These are phyloP conservation scores for Goniozus legneri DNA, from an alignment of 1,140 invertebrate genomes.

Conservation along the genomic window DNA sequence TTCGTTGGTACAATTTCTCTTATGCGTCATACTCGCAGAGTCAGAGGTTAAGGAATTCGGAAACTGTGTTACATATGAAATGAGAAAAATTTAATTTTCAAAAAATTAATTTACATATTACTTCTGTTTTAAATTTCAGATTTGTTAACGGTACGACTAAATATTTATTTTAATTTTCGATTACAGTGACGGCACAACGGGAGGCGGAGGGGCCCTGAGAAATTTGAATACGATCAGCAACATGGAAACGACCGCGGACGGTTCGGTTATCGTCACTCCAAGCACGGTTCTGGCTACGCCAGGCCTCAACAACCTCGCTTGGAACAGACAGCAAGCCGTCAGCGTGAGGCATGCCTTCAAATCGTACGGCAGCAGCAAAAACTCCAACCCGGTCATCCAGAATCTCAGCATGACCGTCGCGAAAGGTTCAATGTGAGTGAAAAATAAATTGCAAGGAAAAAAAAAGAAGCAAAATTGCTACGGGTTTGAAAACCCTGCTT, in stretches of 20 bases:
- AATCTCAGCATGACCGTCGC: slow-evolving; percentile 88
- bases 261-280: slow-evolving; percentile 27
- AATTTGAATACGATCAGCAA: slow-evolving; percentile 25
- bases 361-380: slow-evolving; percentile 79
- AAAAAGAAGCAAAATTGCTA: too few relatives aligned
- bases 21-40: too few relatives aligned
- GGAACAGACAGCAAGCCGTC: slow-evolving; percentile 74
- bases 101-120: not conserved
- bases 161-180: too few relatives aligned
- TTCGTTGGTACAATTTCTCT: too few relatives aligned
- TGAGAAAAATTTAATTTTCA: not conserved
- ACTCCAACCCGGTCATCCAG: slow-evolving; percentile 77
- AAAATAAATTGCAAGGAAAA: not conserved
- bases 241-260: slow-evolving; percentile 26
- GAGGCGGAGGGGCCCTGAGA: slow-evolving; percentile 18
- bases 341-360: slow-evolving; percentile 82
- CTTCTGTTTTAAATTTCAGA: not conserved
- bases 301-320: slow-evolving; percentile 45
- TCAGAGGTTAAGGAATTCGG: too few relatives aligned
- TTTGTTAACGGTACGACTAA: too few relatives aligned
- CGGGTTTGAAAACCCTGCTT: too few relatives aligned
- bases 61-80: too few relatives aligned
- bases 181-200: slow-evolving; percentile 32
- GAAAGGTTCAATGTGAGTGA: slow-evolving; percentile 86
- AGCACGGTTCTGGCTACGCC: slow-evolving; percentile 36